Percentiles rank a stretch among this genome's conserved stretches.
These are phyloP conservation scores for Jaculus jaculus DNA, from an alignment of 2,113 vertebrate species.

Conservation along the genomic window DNA sequence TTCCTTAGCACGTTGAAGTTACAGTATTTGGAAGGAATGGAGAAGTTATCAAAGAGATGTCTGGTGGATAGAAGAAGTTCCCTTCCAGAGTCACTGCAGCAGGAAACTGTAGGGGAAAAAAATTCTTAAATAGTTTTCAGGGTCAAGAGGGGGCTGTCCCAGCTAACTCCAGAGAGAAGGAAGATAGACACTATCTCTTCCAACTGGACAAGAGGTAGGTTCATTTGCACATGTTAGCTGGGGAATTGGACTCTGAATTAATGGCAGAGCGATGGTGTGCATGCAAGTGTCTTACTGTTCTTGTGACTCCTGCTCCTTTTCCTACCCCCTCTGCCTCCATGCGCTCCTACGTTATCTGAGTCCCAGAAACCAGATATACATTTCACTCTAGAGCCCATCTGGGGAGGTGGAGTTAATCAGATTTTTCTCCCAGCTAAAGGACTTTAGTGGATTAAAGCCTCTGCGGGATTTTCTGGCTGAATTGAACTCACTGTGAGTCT, in stretches of 20 bases:
- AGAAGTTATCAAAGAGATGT: slow-evolving; percentile 13
- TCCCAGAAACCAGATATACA: slow-evolving; percentile 49
- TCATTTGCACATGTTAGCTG: not conserved
- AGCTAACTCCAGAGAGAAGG: not conserved
- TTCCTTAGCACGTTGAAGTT: slow-evolving; percentile 47
- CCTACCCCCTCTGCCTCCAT: not conserved
- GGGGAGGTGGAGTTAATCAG: slow-evolving; percentile 77
- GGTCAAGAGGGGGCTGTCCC: not conserved
- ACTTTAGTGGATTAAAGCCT: slow-evolving; percentile 76
- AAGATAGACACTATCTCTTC: not conserved
- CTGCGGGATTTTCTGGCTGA: slow-evolving; percentile 67
- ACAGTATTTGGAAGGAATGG: not conserved
- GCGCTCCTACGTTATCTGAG: slow-evolving; percentile 16
- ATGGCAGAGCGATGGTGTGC: not conserved
- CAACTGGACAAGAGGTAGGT: not conserved
- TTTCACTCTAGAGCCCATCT: slow-evolving; percentile 55
- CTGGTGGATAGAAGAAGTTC: not conserved
- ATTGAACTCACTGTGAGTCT: slow-evolving; percentile 61
- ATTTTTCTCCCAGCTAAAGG: slow-evolving; percentile 68
- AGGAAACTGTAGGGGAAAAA: not conserved
- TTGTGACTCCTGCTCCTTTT: too few species aligned
- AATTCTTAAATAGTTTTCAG: not conserved
- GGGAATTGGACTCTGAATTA: not conserved
- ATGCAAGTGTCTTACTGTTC: not conserved
- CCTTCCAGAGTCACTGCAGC: not conserved